Evolutionary conservation across 2,113 vertebrate genomes (phyloP), one percentile per base, ranked within the genome.

Genomic region (Istiophorus platypterus): DNA sequence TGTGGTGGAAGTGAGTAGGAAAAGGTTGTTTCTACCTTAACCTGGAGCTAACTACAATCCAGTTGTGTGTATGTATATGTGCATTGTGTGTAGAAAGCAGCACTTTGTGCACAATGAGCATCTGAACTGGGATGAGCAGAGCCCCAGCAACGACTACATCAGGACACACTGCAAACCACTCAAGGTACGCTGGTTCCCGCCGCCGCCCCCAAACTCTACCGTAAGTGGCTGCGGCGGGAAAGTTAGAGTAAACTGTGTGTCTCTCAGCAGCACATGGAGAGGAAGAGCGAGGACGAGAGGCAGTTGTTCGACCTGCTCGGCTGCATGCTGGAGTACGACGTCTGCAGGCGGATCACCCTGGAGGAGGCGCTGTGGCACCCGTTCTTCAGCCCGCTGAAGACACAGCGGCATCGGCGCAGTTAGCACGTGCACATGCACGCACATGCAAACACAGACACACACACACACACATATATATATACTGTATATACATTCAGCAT

Each of bases 301-400:
- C 95, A 96, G 87, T 93, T 99, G 49, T 97, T 99, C 37, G 97
- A 99, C 90, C 95, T 99, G 65, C 93, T 99, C 59, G 84, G 95
- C 88, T 96, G 90, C 85, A 99, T 99, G 98, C 68, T 99, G 92
- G 96, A 99, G 59, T 99, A 97, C 24, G 97, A 99, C 57, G 95
- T 95, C 56, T 52, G 92, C 65, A 95, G 96, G 73, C 95, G 97
- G 82, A 97, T 99, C 90, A 97, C 95, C 64, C 88, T 98, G 91
- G 96, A 98, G 76, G 97, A 98, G 93, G 97, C 97, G 29, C 88
- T 98, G 85, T 96, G 95, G 85, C 97, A 99, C 89, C 96, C 96
- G 26, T 99, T 99, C 90, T 99, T 99, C 89, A 94, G 94, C 80
- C 80, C 94, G 12, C 89, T 92, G 81, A 95, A 91, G 71, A 67